Conservation (phyloP, 2,797 vertebrate species). For the Natrix natrix region DNA sequence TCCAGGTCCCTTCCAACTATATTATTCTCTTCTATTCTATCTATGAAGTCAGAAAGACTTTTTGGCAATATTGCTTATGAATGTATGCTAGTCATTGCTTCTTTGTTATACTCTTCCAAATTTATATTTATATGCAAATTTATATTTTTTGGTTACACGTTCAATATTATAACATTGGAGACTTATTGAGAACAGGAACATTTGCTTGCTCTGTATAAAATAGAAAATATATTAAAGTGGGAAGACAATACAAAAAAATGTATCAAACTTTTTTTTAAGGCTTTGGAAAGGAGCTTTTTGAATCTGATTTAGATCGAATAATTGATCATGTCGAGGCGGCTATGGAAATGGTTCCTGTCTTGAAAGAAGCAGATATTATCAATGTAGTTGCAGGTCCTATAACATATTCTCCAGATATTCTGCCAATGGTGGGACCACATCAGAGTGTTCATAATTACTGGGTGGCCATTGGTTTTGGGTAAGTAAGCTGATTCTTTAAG, state of each 20-base stretch:
- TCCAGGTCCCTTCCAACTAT: no score
- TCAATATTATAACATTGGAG: neutral
- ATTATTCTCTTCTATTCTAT: neutral
- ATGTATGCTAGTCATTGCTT: conserved; percentile 22
- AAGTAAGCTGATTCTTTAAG: conserved; percentile 47
- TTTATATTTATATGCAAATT: conserved; percentile 4
- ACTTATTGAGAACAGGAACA: neutral
- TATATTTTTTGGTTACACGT: neutral
- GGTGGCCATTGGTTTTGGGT: conserved; percentile 95
- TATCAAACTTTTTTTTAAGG: conserved; percentile 70
- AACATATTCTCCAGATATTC: conserved; percentile 94
- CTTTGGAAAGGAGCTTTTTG: conserved; percentile 97
- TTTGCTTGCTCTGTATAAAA: neutral
- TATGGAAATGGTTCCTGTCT: conserved; percentile 93
- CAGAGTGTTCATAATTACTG: conserved; percentile 91
- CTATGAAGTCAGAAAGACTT: neutral
- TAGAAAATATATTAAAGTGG: neutral
- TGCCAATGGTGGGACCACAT: conserved; percentile 94
- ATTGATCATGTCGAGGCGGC: conserved; percentile 91
- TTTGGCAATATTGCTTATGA: neutral
- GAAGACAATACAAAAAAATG: conserved; percentile 11
- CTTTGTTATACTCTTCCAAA: conserved; percentile 23
- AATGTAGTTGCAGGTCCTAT: conserved; percentile 93
- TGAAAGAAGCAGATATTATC: conserved; percentile 90
- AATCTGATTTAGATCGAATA: conserved; percentile 96